Conservation (phyloP, 1,140 invertebrate genomes). For the Zaprionus vittiger region DNA sequence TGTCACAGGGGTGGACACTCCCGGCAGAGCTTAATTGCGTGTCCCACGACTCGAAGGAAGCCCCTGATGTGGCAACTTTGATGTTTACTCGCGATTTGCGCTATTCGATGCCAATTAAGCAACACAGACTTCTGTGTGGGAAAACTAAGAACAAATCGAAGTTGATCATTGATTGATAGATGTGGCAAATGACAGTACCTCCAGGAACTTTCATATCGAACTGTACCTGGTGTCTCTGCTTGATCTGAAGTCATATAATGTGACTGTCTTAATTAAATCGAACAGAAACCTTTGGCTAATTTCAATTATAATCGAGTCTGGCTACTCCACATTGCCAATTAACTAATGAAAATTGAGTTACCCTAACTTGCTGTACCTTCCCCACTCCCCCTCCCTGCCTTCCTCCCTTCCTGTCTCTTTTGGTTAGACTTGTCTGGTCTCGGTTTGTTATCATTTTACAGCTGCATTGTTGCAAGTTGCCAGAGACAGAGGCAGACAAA, state of each 20-base stretch:
- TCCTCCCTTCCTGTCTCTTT: neutral
- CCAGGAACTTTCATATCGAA: neutral
- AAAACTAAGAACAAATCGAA: neutral
- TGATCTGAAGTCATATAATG: neutral
- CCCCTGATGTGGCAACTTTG: constrained; percentile 50
- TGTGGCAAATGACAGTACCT: neutral
- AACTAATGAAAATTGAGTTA: constrained; percentile 70
- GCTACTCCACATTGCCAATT: constrained; percentile 57
- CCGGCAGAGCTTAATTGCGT: constrained; percentile 64
- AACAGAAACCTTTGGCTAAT: neutral
- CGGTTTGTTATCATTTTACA: constrained; percentile 61
- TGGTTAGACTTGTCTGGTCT: constrained; percentile 19
- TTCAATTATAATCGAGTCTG: neutral
- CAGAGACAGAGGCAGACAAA: constrained; percentile 46
- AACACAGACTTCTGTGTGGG: neutral
- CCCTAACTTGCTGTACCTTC: neutral
- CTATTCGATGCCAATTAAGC: constrained; percentile 66
- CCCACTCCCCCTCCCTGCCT: neutral
- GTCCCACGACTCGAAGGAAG: constrained; percentile 13
- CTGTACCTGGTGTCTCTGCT: neutral
- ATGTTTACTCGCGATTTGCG: constrained; percentile 43
- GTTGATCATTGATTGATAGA: neutral
- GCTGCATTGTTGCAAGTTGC: constrained; percentile 58
- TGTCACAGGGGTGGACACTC: constrained; percentile 62
- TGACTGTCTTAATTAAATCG: neutral